Percentiles rank a stretch among this genome's conserved stretches.
Conservation (phyloP, 2,888 invertebrate species). For the Malacosoma neustria region DNA sequence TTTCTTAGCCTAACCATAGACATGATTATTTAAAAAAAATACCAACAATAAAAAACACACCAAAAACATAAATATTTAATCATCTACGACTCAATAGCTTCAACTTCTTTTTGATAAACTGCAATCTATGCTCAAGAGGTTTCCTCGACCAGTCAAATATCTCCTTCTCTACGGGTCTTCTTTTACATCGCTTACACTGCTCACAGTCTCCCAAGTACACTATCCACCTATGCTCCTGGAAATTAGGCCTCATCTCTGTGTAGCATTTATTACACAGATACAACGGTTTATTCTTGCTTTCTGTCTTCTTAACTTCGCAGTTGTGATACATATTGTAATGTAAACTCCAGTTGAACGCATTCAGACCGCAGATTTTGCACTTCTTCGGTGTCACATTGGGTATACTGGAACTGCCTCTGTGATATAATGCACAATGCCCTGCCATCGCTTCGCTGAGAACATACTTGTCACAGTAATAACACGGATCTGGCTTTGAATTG, state of each 20-base stretch:
- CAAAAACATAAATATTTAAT: constrained; percentile 11
- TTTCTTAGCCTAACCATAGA: too few species aligned
- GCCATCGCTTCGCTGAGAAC: background rate
- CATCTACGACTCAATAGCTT: constrained; percentile 26
- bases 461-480: background rate
- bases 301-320: background rate
- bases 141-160: background rate
- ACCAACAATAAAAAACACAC: too few species aligned
- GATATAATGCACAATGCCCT: background rate
- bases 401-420: background rate
- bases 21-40: too few species aligned
- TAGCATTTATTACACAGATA: background rate
- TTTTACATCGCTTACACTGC: constrained; percentile 1
- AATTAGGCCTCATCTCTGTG: background rate
- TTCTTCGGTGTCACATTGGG: background rate
- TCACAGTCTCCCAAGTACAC: background rate
- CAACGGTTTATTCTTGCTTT: background rate
- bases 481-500: background rate
- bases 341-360: background rate
- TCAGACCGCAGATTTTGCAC: background rate
- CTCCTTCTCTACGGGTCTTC: constrained; percentile 17
- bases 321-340: background rate
- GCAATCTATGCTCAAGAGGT: constrained; percentile 17
- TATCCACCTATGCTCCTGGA: constrained; percentile 1
- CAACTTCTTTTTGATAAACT: constrained; percentile 26